Conservation (phyloP, 2,888 invertebrate genomes). For the Pollenia amentaria region DNA sequence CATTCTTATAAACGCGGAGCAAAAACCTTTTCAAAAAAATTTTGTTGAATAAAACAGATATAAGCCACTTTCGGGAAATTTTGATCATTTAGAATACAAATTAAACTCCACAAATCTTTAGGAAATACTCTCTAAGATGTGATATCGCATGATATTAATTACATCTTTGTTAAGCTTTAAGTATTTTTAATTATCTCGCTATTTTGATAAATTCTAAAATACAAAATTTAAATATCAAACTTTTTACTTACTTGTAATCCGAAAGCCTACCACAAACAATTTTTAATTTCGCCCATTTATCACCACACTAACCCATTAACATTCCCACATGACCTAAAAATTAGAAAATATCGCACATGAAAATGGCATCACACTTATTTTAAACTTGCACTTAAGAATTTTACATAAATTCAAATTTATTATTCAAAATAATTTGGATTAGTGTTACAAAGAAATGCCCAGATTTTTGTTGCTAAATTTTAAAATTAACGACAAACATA, state of each 20-base stretch:
- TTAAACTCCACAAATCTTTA: no score
- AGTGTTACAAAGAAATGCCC: slow-evolving; percentile 53
- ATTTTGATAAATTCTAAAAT: no score
- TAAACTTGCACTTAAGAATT: slow-evolving; percentile 46
- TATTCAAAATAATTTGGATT: slow-evolving; percentile 44
- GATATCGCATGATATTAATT: no score
- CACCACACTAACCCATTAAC: slow-evolving; percentile 45
- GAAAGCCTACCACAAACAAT: background rate
- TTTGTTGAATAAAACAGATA: no score
- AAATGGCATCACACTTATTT: background rate
- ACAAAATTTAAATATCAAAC: no score
- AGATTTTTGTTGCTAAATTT: slow-evolving; percentile 69
- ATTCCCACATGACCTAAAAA: slow-evolving; percentile 67
- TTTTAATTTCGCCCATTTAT: slow-evolving; percentile 24
- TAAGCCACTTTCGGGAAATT: no score
- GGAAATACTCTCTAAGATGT: no score
- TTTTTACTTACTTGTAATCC: background rate
- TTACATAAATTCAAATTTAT: slow-evolving; percentile 28
- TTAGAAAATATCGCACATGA: background rate
- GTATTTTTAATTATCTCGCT: no score
- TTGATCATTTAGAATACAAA: no score
- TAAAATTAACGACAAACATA: slow-evolving; percentile 52
- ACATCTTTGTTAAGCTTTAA: no score
- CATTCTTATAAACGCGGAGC: no score
- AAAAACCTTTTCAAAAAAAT: no score